phyloP scores from a whole-genome alignment of 2,113 vertebrate genomes.

The Parus major region DNA sequence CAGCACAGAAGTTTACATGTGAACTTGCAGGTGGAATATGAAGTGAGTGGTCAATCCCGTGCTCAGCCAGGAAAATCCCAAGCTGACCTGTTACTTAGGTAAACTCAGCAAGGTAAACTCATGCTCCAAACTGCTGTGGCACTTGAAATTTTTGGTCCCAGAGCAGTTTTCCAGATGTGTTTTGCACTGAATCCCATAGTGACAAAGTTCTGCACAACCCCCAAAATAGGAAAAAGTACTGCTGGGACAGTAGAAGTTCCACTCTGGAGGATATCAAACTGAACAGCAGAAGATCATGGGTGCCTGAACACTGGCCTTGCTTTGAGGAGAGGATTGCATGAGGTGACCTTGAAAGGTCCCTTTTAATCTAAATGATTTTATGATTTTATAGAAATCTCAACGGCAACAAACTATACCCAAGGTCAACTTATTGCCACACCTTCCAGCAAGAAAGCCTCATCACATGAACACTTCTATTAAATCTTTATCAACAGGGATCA shows the following conservation, averaged over 20 bases:
- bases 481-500: background rate
- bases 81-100: background rate
- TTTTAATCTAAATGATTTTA: constrained; percentile 54
- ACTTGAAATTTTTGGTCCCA: background rate
- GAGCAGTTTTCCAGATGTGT: background rate
- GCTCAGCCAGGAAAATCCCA: background rate
- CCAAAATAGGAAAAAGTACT: background rate
- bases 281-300: background rate
- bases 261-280: background rate
- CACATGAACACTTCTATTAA: background rate
- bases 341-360: background rate
- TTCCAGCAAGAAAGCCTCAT: background rate
- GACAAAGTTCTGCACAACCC: background rate
- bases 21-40: background rate
- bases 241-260: background rate
- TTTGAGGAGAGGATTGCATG: background rate
- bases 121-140: background rate
- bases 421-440: background rate
- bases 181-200: background rate
- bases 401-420: background rate
- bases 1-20: background rate
- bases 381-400: background rate
- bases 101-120: background rate
- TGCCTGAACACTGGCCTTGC: background rate
- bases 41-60: background rate